Conservation (phyloP, 1,140 invertebrate species). For the Aricia agestis region DNA sequence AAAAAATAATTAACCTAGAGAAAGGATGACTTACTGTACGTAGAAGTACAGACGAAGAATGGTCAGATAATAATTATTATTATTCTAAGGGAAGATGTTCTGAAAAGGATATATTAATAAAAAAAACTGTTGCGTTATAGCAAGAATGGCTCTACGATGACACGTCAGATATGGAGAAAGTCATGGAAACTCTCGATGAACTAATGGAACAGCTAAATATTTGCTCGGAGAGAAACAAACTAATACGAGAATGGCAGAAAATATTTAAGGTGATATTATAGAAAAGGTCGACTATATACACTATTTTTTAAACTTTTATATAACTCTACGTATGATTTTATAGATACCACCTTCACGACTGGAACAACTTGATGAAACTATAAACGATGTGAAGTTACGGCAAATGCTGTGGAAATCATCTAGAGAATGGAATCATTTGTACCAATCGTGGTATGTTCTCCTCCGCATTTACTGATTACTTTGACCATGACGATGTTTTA, state of each 20-base stretch:
- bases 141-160: conserved; percentile 84
- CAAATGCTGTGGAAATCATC: conserved; percentile 86
- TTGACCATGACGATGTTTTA: too few relatives aligned
- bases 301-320: neutral
- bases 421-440: conserved; percentile 80
- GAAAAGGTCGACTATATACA: too few relatives aligned
- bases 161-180: conserved; percentile 80
- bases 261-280: conserved; percentile 78
- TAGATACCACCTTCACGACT: conserved; percentile 84
- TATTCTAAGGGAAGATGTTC: too few relatives aligned
- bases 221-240: conserved; percentile 80
- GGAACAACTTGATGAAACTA: conserved; percentile 86
- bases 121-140: conserved; percentile 54
- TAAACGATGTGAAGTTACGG: conserved; percentile 85
- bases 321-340: neutral
- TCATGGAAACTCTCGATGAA: conserved; percentile 78
- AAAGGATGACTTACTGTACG: too few relatives aligned
- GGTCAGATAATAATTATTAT: too few relatives aligned
- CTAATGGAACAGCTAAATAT: conserved; percentile 79
- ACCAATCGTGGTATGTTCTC: conserved; percentile 44
- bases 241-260: conserved; percentile 83
- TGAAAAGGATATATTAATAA: neutral
- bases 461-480: too few relatives aligned
- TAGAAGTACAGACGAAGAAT: too few relatives aligned
- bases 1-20: neutral